Percentiles rank a stretch among this genome's conserved stretches.
Evolutionary conservation across 92 coral and sea anemone genomes (phyloP).

Genomic region (Phenganax subtilis): DNA sequence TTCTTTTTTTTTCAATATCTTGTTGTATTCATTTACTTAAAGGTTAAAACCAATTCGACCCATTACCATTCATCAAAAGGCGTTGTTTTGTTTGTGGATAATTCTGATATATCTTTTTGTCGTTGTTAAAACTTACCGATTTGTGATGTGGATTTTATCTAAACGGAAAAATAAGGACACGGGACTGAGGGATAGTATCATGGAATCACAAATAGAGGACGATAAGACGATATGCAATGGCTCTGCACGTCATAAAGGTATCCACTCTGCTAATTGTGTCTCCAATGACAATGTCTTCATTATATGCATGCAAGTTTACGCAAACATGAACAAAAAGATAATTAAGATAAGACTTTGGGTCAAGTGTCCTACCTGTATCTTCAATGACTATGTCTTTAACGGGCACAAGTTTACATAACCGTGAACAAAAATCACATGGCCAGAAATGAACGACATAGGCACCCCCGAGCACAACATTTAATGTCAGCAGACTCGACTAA

Average conservation of each 20-base stretch:
- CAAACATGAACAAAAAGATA: too few relatives aligned
- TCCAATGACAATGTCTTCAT: too few relatives aligned
- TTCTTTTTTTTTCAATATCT: not conserved
- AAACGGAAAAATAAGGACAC: conserved; percentile 42
- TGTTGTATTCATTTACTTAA: not conserved
- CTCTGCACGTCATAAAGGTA: conserved; percentile 16
- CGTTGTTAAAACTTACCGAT: conserved; percentile 36
- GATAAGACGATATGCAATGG: conserved; percentile 1
- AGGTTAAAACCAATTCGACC: conserved; percentile 86
- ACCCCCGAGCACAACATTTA: too few relatives aligned
- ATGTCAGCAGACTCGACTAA: too few relatives aligned
- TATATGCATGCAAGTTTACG: too few relatives aligned
- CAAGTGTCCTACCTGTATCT: too few relatives aligned
- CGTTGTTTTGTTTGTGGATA: conserved; percentile 81
- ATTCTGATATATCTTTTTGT: conserved; percentile 55
- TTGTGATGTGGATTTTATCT: conserved; percentile 53
- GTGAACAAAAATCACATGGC: too few relatives aligned
- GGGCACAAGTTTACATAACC: too few relatives aligned
- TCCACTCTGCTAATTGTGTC: too few relatives aligned
- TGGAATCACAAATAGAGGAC: conserved; percentile 2
- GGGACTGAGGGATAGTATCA: conserved; percentile 13
- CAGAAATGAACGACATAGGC: too few relatives aligned
- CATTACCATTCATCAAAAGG: conserved; percentile 87
- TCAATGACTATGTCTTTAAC: too few relatives aligned
- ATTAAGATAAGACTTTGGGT: too few relatives aligned